Evolutionary conservation across 2,888 invertebrate genomes (phyloP).

Genomic region (Cyclophora punctaria): DNA sequence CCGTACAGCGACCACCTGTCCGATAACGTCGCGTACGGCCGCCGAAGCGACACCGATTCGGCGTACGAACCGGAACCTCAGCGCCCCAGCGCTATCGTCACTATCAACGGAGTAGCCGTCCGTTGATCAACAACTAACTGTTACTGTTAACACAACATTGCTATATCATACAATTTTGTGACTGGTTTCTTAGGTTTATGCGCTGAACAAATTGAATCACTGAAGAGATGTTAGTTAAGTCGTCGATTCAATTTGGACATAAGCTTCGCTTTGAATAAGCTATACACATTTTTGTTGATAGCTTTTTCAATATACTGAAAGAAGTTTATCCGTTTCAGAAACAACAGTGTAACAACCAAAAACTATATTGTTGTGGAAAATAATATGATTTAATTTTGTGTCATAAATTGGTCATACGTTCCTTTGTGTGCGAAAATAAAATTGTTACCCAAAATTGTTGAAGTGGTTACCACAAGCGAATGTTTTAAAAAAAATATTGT

Average conservation of each 20-base stretch:
- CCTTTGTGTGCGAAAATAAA: slow-evolving; percentile 14
- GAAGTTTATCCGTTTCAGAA: too few species aligned
- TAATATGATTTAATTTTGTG: slow-evolving; percentile 17
- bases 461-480: slow-evolving; percentile 31
- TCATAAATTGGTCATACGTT: slow-evolving; percentile 12
- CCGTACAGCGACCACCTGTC: slow-evolving; percentile 79
- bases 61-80: slow-evolving; percentile 82
- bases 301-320: too few species aligned
- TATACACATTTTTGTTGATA: too few species aligned
- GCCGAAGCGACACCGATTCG: slow-evolving; percentile 63
- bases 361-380: not conserved
- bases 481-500: slow-evolving; percentile 16
- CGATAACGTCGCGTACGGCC: slow-evolving; percentile 63
- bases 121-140: slow-evolving; percentile 66
- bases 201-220: too few species aligned
- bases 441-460: slow-evolving; percentile 17
- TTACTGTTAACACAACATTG: too few species aligned
- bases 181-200: too few species aligned
- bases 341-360: too few species aligned
- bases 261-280: too few species aligned
- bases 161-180: too few species aligned
- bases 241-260: too few species aligned
- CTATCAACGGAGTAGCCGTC: slow-evolving; percentile 92
- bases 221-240: too few species aligned
- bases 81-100: slow-evolving; percentile 77